A percentile compares a stretch with the other conserved stretches of the same genome.
Conservation (phyloP, 2,113 vertebrate species). For the Pituophis catenifer region DNA sequence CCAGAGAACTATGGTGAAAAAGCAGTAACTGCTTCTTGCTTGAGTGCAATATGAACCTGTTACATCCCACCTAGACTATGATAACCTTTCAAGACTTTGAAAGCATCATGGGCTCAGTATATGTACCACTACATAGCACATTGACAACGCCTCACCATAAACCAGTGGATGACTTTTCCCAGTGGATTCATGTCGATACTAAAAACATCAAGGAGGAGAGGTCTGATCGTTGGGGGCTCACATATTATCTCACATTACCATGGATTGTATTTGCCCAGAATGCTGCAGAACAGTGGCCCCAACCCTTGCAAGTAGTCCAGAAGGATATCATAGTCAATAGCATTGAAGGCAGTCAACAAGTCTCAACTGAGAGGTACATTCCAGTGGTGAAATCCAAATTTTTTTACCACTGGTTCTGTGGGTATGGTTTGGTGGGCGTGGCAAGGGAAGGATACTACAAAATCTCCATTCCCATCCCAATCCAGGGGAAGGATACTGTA, state of each 20-base stretch:
- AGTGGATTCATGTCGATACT: not conserved
- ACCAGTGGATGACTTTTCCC: not conserved
- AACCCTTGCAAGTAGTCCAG: not conserved
- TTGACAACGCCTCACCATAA: not conserved
- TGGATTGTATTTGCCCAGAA: not conserved
- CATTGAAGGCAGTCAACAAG: not conserved
- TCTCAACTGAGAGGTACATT: not conserved
- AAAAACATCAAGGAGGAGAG: not conserved
- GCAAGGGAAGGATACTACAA: too few species aligned
- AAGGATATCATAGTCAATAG: not conserved
- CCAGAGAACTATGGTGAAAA: not conserved
- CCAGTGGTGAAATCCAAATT: too few species aligned
- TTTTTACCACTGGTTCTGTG: too few species aligned
- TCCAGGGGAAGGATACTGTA: too few species aligned
- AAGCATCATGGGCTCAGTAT: not conserved
- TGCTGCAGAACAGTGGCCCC: not conserved
- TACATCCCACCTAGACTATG: not conserved
- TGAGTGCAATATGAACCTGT: not conserved
- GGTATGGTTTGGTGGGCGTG: too few species aligned
- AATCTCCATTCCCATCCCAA: too few species aligned
- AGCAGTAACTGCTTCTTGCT: not conserved
- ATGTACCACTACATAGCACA: not conserved
- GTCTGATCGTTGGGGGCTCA: not conserved
- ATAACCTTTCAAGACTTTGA: not conserved
- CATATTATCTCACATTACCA: not conserved